phyloP scores from a whole-genome alignment of 2,113 vertebrate genomes.

The Saguinus midas region DNA sequence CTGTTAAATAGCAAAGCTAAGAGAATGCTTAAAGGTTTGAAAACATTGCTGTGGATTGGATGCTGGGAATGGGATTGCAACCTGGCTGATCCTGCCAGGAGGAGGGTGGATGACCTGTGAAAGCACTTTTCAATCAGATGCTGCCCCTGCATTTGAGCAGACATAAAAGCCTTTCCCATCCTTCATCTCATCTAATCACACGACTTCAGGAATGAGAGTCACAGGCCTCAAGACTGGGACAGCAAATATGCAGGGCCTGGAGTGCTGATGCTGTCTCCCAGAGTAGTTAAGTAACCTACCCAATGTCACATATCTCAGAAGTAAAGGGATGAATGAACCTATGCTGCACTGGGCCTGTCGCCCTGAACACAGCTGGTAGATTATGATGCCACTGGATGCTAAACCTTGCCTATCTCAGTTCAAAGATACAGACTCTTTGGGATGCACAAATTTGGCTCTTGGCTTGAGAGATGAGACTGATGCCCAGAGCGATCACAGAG shows the following conservation, averaged over 20 bases:
- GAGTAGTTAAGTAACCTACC: not conserved
- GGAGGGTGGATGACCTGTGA: not conserved
- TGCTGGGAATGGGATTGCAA: not conserved
- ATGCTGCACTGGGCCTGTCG: rapidly evolving
- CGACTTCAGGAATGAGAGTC: rapidly evolving
- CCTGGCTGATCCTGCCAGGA: not conserved
- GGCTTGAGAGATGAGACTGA: not conserved
- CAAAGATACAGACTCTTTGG: not conserved
- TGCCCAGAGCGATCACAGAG: not conserved
- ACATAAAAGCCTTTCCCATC: not conserved
- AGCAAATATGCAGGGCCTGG: not conserved
- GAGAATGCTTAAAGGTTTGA: not conserved
- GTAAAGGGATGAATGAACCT: not conserved
- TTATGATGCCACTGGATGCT: not conserved
- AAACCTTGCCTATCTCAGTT: not conserved
- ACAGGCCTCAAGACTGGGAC: not conserved
- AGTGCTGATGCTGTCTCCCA: not conserved
- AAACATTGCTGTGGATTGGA: not conserved
- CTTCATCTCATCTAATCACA: not conserved
- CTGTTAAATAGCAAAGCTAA: not conserved
- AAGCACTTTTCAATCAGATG: not conserved
- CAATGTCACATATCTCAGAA: not conserved
- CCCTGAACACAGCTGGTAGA: not conserved
- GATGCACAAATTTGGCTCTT: not conserved
- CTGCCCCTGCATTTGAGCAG: not conserved